Base-by-base conservation (phyloP, 2,888 invertebrate genomes). In the Tyria jacobaeae region DNA sequence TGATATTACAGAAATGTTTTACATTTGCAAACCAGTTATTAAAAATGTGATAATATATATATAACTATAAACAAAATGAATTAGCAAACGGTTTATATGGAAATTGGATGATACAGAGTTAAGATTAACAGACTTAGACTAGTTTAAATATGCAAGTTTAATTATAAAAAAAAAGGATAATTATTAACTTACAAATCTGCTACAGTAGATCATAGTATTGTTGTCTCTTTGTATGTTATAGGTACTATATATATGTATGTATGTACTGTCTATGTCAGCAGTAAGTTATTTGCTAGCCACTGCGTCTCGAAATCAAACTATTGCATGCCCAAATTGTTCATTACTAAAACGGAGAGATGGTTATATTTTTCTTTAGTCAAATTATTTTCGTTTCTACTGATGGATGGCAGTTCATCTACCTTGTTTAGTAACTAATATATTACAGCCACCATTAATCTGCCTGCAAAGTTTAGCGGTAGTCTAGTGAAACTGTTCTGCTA, bases 91-190 rank as follows among this genome's bases (percentile, higher is more conserved):
- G 35, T 34, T 49, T n/a, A 34, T 35, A 21, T 44, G 34, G 60
- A n/a, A n/a, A 9, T 41, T 41, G 9, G n/a, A 41, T 17, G 6
- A 17, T 17, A 5, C 17, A 41, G 17, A 41, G 17, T 17, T 41
- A 17, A 17, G 17, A 41, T 6, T 17, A 41, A 17, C 17, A 17
- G 0, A 39, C 15, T 41, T 17, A 64, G 74, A 75, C 76, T 70
- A 78, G 70, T 72, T 64, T 64, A 60, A 66, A 65, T 69, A 73
- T 71, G 66, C 65, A 69, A 70, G 70, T 70, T 74, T 71, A 69
- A 78, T 75, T 75, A 68, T 57, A 51, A 53, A 66, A 64, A 64
- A 69, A 72, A 66, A 62, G 65, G n/a, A n/a, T n/a, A n/a, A n/a
- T n/a, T n/a, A n/a, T n/a, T n/a, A n/a, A n/a, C n/a, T n/a, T n/a